These are phyloP conservation scores for Drosophila willistoni DNA, from an alignment of 1,140 invertebrate species.

Conservation along the genomic window DNA sequence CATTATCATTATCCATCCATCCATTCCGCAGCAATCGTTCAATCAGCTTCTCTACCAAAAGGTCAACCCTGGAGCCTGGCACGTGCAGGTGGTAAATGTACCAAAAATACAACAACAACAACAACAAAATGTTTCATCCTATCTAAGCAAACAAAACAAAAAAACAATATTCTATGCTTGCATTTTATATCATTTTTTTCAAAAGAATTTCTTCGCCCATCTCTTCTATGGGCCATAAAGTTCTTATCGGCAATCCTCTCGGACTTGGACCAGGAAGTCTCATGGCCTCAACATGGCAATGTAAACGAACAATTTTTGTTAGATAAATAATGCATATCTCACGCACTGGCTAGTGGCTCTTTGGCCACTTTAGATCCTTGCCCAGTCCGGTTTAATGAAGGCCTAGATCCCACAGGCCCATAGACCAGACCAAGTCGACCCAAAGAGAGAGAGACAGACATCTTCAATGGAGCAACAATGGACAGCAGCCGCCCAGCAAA, in stretches of 20 bases:
- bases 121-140: not conserved
- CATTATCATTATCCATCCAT: slow-evolving; percentile 29
- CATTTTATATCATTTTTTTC: slow-evolving; percentile 46
- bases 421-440: not conserved
- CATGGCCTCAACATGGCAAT: slow-evolving; percentile 28
- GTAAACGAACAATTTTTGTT: slow-evolving; percentile 59
- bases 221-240: slow-evolving; percentile 4
- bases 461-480: slow-evolving; percentile 26
- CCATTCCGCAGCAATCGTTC: slow-evolving; percentile 66
- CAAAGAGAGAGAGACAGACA: not conserved
- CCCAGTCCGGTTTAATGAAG: slow-evolving; percentile 63
- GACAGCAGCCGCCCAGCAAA: slow-evolving; percentile 14
- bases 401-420: slow-evolving; percentile 68
- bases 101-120: not conserved
- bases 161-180: not conserved
- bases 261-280: slow-evolving; percentile 54
- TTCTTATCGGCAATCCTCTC: slow-evolving; percentile 6
- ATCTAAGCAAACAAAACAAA: slow-evolving; percentile 41
- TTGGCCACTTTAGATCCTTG: slow-evolving; percentile 6
- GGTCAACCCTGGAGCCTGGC: slow-evolving; percentile 52
- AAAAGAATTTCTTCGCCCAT: slow-evolving; percentile 23
- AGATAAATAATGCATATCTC: slow-evolving; percentile 83
- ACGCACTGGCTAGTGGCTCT: slow-evolving; percentile 67
- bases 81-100: slow-evolving; percentile 62
- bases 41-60: slow-evolving; percentile 56